phyloP scores from a whole-genome alignment of 2,797 vertebrate genomes.

The Tinamus major region DNA sequence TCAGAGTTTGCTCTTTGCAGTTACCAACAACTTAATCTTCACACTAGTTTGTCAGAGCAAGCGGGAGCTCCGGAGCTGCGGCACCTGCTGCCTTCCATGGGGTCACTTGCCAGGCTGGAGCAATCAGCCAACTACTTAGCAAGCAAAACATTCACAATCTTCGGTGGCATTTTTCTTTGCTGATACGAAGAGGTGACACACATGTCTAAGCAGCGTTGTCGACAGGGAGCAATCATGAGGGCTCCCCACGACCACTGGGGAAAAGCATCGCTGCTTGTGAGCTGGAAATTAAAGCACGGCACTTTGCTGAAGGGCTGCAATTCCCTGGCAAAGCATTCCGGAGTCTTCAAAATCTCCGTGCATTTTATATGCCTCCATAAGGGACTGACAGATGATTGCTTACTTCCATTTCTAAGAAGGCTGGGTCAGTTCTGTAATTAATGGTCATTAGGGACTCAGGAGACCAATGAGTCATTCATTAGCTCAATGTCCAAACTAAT shows the following conservation, averaged over 20 bases:
- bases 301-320: conserved; percentile 47
- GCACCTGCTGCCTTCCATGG: conserved; percentile 48
- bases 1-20: not conserved
- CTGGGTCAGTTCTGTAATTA: conserved; percentile 60
- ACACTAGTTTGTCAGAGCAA: not conserved
- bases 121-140: conserved; percentile 78
- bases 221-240: conserved; percentile 59
- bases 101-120: conserved; percentile 67
- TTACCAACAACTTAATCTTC: not conserved
- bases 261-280: conserved; percentile 21
- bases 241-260: conserved; percentile 54
- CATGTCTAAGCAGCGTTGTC: conserved; percentile 39
- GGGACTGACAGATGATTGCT: conserved; percentile 36
- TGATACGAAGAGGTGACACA: conserved; percentile 58
- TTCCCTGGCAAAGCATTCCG: conserved; percentile 24
- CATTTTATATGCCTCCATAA: conserved; percentile 34
- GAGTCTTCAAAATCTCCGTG: not conserved
- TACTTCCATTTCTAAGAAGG: conserved; percentile 22
- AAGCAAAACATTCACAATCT: conserved; percentile 66
- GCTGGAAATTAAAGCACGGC: conserved; percentile 29
- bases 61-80: not conserved
- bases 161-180: conserved; percentile 74
- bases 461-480: conserved; percentile 72
- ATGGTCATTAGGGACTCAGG: conserved; percentile 65
- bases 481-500: conserved; percentile 63